phyloP scores from a whole-genome alignment of 2,113 vertebrate species.

The Thinocorus orbignyianus region DNA sequence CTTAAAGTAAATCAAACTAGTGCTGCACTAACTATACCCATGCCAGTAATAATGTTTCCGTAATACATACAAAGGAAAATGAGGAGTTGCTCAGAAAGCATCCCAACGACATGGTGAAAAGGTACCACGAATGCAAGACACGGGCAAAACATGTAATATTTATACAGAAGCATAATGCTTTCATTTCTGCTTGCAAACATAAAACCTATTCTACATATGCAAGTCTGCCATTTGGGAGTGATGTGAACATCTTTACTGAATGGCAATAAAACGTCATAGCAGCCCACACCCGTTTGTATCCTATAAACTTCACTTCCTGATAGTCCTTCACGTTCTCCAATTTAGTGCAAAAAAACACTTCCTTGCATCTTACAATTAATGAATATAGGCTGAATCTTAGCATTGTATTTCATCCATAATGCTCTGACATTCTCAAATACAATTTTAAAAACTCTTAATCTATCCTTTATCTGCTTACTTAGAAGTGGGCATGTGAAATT shows the following conservation, averaged over 20 bases:
- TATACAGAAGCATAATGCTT: background rate
- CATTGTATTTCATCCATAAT: background rate
- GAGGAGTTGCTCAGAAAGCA: background rate
- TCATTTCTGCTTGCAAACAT: background rate
- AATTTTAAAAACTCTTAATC: background rate
- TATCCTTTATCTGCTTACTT: background rate
- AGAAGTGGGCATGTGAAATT: background rate
- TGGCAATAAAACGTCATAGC: constrained; percentile 28
- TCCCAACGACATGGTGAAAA: background rate
- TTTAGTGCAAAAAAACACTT: constrained; percentile 19
- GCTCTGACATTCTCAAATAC: background rate
- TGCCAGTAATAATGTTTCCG: constrained; percentile 10
- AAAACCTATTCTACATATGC: background rate
- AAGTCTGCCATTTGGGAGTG: background rate
- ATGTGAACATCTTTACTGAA: constrained; percentile 10
- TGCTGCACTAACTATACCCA: background rate
- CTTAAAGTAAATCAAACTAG: background rate
- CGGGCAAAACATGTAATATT: background rate
- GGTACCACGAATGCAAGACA: background rate
- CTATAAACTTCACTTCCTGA: constrained; percentile 58
- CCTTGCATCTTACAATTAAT: constrained; percentile 23
- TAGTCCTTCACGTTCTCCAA: constrained; percentile 43
- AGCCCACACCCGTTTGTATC: constrained; percentile 39
- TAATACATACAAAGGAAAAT: background rate
- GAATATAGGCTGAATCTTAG: background rate